Evolutionary conservation across 2,888 invertebrate genomes (phyloP), one percentile per base, ranked within the genome.

Genomic region (Patella caerulea): DNA sequence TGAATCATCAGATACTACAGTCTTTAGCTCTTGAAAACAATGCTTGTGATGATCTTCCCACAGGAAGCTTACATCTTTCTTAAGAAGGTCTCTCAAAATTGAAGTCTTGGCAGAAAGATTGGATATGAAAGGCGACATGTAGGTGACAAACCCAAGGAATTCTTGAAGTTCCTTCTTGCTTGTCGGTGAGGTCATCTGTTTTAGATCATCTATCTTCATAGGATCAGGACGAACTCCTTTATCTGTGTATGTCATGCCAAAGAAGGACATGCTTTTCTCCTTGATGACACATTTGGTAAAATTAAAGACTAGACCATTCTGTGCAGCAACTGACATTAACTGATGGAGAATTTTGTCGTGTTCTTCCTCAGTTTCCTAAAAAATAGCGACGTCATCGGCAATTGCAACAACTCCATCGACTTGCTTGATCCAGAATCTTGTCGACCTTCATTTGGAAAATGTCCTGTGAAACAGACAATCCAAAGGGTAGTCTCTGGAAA

Each of bases 201-300:
- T 24, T 24, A 24, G 24, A 24, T 24, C 24, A 55, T 73, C 34
- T 14, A 78, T 73, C 45, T 74, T 82, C 53, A 17, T 34, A n/a
- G 80, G 78, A 71, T 83, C 82, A 12, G 82, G 82, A 24, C 74
- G 55, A 11, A 78, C 79, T 54, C 82, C 83, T 53, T 76, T 34
- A 53, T 55, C 24, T 54, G 71, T 71, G 70, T 79, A 80, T n/a
- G 76, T 65, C 14, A 54, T 73, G 11, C 83, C 81, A 56, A 80
- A 78, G 76, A 83, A 82, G 1, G 74, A 70, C 19, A 83, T 77
- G 15, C 54, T 53, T 7, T 15, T 19, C 7, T 52, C 24, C 24
- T 73, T 73, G 52, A 80, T 79, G 14, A 45, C 55, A 72, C 76
- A 79, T 34, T 80, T 80, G 59, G n/a, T 54, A 1, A 34, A 72